Conservation (phyloP, 1,140 invertebrate species). For the Polypedilum vanderplanki region DNA sequence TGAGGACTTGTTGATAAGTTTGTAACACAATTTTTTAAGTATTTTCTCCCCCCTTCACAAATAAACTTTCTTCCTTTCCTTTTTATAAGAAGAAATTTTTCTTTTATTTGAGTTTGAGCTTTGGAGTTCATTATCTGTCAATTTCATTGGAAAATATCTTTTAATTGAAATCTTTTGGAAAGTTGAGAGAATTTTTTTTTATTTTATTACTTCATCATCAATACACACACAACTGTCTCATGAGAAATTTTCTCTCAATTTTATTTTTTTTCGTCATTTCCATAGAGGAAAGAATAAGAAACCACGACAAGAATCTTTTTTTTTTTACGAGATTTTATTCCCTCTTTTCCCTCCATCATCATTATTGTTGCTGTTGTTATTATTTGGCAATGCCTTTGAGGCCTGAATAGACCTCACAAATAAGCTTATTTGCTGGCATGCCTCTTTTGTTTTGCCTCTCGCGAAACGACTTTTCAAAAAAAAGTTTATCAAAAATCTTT, state of each 20-base stretch:
- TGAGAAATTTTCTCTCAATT: not conserved
- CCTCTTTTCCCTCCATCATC: not conserved
- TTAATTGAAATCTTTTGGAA: no score
- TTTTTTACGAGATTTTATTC: not conserved
- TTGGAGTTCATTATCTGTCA: no score
- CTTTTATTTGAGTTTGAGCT: no score
- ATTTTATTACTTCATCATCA: not conserved
- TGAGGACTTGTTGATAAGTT: not conserved
- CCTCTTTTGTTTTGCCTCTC: no score
- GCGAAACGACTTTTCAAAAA: no score
- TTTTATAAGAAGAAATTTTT: not conserved
- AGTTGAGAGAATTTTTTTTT: no score
- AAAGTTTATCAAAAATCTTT: no score
- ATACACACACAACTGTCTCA: not conserved
- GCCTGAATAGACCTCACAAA: not conserved
- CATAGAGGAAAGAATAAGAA: not conserved
- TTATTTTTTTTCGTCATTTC: not conserved
- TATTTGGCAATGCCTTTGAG: not conserved
- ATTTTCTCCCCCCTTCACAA: no score
- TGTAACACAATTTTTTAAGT: no score
- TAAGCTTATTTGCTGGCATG: not conserved
- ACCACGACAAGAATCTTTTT: constrained; percentile 3
- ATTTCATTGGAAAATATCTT: no score
- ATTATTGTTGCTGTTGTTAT: not conserved
- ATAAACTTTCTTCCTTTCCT: not conserved